Conservation (phyloP, 2,888 invertebrate genomes). For the Sarcophaga rosellei region DNA sequence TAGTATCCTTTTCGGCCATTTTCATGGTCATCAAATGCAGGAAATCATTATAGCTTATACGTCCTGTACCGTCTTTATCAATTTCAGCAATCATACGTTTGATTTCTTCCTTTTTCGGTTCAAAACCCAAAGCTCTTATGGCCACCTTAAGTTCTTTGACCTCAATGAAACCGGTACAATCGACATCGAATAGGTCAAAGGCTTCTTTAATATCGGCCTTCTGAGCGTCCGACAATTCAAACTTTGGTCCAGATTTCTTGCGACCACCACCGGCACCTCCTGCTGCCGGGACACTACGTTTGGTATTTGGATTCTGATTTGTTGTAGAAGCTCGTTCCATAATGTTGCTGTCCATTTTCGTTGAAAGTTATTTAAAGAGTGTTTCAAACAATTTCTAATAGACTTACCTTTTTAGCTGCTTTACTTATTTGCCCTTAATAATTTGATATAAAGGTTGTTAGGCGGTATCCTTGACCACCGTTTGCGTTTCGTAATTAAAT, state of each 20-base stretch:
- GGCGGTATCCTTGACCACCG: conserved; percentile 61
- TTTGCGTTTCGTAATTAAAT: conserved; percentile 50
- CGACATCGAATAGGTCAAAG: conserved; percentile 96
- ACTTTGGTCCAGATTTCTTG: conserved; percentile 88
- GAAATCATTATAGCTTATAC: conserved; percentile 94
- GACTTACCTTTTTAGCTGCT: conserved; percentile 23
- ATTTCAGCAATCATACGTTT: conserved; percentile 96
- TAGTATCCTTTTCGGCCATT: conserved; percentile 97
- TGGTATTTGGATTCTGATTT: conserved; percentile 41
- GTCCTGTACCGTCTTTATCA: conserved; percentile 92
- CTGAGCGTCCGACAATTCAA: conserved; percentile 94
- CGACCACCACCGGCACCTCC: conserved; percentile 76
- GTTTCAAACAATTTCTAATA: background rate
- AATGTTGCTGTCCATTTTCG: background rate
- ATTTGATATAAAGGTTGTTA: conserved; percentile 8
- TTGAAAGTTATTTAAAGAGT: background rate
- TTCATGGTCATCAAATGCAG: conserved; percentile 93
- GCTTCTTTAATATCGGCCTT: conserved; percentile 96
- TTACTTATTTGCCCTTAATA: conserved; percentile 46
- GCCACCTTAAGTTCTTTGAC: conserved; percentile 97
- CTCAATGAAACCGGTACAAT: conserved; percentile 93
- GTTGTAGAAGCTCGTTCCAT: conserved; percentile 64
- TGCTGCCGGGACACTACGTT: conserved; percentile 39
- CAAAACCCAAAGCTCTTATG: conserved; percentile 97
- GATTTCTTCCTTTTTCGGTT: conserved; percentile 98